Base-by-base conservation (phyloP, 2,797 vertebrate species). In the Macrochelys suwanniensis region DNA sequence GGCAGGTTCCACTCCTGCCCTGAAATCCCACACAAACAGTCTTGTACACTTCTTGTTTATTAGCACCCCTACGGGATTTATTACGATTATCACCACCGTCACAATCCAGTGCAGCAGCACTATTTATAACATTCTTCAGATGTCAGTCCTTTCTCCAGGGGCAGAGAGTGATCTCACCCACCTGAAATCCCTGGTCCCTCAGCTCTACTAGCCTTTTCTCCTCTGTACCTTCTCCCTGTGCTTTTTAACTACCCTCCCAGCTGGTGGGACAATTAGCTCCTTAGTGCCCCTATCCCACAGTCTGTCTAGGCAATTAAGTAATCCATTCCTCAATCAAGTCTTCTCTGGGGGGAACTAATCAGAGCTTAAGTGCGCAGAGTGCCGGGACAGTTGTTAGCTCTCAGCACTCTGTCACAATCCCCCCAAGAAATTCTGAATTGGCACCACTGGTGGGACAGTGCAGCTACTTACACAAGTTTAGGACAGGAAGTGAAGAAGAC, bases 401-500 rank as follows among this genome's bases (percentile, higher is more conserved):
- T 68, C 65, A 68, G 65, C 33, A 37, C 65, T 19, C n/a, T 37
- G n/a, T 11, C 65, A 37, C 65, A 37, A 19, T 15, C n/a, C 65
- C n/a, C 17, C 33, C 16, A 68, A 37, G 61, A 65, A 16, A n/a
- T n/a, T 65, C 31, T 65, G 61, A 65, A 65, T 19, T 65, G 33
- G 31, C 17, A 21, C 33, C n/a, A n/a, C 33, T 11, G 65, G 17
- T 37, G n/a, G 9, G n/a, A 37, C 65, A 37, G 65, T 37, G n/a
- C n/a, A 37, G 19, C n/a, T 33, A 11, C 1, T 28, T 1, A 6
- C 0, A 3, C 23, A 78, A 76, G 45, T 23, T 16, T 21, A 54
- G 54, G 74, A 68, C 25, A 1, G 1, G n/a, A 25, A 10, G 4
- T 19, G 50, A 1, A 5, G 56, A 1, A 5, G 68, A 47, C 25